Base-by-base conservation (phyloP, 2,797 vertebrate genomes). In the Sus cebifrons region DNA sequence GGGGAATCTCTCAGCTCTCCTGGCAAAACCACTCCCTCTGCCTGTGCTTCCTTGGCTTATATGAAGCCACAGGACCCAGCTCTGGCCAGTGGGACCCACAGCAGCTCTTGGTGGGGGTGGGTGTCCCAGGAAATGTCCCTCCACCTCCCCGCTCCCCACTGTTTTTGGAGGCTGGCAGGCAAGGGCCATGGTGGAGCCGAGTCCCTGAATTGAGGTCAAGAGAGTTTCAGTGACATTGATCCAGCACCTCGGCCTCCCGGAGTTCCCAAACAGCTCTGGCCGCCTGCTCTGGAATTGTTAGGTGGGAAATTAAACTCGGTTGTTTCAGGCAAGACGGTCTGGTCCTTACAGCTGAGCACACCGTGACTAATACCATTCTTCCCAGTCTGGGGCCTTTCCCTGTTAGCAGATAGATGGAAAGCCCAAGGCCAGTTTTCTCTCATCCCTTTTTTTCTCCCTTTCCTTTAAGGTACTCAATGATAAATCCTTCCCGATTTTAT, bases 1-100 rank as follows among this genome's bases (percentile, higher is more conserved):
- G 1, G 2, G 0, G 1, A 5, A 21, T 10, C 64, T 68, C 40
- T 29, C 6, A 0, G 5, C 4, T 27, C 49, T 54, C 23, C 0
- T 0, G 23, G 58, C 54, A n/a, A 71, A 44, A 21, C 1, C 1
- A 0, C 3, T 13, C 23, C n/a, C 13, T 21, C 15, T 29, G 52
- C 29, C 62, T 1, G 23, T 27, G 7, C 36, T 17, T 78, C 77
- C 15, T 16, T 15, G 86, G 29, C 29, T 62, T n/a, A 3, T 40
- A 52, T 27, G 62, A 11, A 36, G 29, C 3, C 20, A 7, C 0
- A 3, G 65, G 86, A 82, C 32, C 9, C 54, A 7, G 3, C 32
- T 11, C 32, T 52, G 86, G 67, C 68, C 40, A 6, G 14, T 29
- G 2, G 25, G 81, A 32, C 4, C 44, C 62, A 13, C 23, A 29